Conservation (phyloP, 2,888 invertebrate species). For the Gastrophysa polygoni region DNA sequence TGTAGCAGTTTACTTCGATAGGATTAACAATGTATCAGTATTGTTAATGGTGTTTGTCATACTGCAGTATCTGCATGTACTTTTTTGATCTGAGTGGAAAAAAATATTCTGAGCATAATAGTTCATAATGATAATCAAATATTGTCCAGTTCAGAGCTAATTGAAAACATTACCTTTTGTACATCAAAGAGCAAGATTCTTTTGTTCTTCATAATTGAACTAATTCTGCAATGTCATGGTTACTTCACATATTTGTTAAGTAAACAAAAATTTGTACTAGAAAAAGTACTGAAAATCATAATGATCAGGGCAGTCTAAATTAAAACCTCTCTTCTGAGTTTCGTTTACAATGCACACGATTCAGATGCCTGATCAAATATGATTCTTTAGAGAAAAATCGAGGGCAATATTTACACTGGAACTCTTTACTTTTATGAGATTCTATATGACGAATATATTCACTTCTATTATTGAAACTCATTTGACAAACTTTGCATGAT, state of each 20-base stretch:
- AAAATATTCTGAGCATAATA: too few relatives aligned
- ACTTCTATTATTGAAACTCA: constrained; percentile 76
- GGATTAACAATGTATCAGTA: too few relatives aligned
- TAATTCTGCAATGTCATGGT: background rate
- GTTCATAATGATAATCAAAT: too few relatives aligned
- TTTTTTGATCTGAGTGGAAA: too few relatives aligned
- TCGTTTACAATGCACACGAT: constrained; percentile 69
- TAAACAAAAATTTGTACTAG: background rate
- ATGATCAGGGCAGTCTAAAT: background rate
- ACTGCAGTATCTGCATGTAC: too few relatives aligned
- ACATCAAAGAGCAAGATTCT: background rate
- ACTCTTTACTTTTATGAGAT: constrained; percentile 73
- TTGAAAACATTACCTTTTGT: background rate
- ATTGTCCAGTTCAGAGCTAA: background rate
- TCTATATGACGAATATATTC: constrained; percentile 79
- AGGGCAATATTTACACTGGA: constrained; percentile 76
- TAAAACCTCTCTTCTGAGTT: background rate
- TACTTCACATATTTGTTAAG: background rate
- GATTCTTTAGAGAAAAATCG: constrained; percentile 78
- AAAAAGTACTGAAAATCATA: background rate
- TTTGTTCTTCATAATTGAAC: too few relatives aligned
- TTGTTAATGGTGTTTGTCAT: too few relatives aligned
- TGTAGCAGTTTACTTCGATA: too few relatives aligned
- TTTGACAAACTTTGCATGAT: constrained; percentile 74
- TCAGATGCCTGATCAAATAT: constrained; percentile 78